Percentiles rank a stretch among this genome's conserved stretches.
phyloP scores from a whole-genome alignment of 2,888 invertebrate genomes.

The Liopterus haemorrhoidalis region DNA sequence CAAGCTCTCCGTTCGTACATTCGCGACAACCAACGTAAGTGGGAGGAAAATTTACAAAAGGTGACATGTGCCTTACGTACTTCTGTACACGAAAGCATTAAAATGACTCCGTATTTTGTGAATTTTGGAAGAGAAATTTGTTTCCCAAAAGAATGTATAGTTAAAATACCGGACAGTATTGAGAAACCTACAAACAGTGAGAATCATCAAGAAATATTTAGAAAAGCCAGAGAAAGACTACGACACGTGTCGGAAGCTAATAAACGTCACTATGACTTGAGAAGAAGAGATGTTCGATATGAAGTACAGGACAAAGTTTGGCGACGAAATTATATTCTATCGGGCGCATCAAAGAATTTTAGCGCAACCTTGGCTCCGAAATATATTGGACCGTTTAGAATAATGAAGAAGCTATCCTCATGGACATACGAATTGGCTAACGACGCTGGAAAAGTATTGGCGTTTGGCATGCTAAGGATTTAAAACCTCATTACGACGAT shows the following conservation, averaged over 20 bases:
- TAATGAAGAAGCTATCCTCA: neutral
- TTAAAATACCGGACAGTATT: neutral
- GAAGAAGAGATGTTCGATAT: neutral
- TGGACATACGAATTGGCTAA: neutral
- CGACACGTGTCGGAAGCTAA: neutral
- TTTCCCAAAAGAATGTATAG: constrained; percentile 1
- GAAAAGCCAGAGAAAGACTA: too few species aligned
- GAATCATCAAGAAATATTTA: neutral
- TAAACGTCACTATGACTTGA: neutral
- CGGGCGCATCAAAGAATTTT: constrained; percentile 17
- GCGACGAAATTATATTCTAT: constrained; percentile 8
- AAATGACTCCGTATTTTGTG: constrained; percentile 29
- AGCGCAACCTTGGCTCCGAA: constrained; percentile 23
- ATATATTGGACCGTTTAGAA: constrained; percentile 22
- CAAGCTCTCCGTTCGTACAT: too few species aligned
- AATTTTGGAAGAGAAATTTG: constrained; percentile 26
- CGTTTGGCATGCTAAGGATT: constrained; percentile 9
- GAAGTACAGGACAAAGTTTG: neutral
- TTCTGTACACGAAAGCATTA: constrained; percentile 29
- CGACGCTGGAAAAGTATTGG: neutral
- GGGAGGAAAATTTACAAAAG: constrained; percentile 30
- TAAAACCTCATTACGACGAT: too few species aligned
- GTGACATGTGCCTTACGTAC: constrained; percentile 32
- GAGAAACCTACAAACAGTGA: neutral
- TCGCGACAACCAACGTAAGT: constrained; percentile 20